Evolutionary conservation across 2,113 vertebrate genomes (phyloP).

Genomic region (Crotalus viridis): DNA sequence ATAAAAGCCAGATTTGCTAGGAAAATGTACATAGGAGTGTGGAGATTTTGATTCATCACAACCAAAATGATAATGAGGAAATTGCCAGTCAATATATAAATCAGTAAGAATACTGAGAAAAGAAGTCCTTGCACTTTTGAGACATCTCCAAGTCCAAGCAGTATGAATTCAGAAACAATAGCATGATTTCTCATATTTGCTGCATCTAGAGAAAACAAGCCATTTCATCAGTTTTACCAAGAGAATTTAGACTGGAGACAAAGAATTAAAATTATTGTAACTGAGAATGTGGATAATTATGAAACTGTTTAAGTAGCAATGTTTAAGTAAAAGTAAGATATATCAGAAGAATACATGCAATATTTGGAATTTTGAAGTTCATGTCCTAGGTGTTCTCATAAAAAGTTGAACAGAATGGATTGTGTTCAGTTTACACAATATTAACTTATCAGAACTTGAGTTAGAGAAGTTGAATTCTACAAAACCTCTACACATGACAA

Average conservation of each 20-base stretch:
- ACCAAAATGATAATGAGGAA: constrained; percentile 14
- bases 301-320: too few relatives aligned
- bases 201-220: not conserved
- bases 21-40: constrained; percentile 46
- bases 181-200: not conserved
- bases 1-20: constrained; percentile 34
- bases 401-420: too few relatives aligned
- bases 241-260: not conserved
- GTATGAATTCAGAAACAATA: not conserved
- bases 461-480: too few relatives aligned
- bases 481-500: too few relatives aligned
- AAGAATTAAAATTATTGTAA: not conserved
- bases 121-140: not conserved
- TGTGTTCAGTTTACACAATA: too few relatives aligned
- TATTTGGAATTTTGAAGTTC: too few relatives aligned
- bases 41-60: not conserved
- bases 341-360: too few relatives aligned
- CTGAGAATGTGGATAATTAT: too few relatives aligned
- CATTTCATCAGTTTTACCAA: not conserved
- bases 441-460: too few relatives aligned
- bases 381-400: too few relatives aligned
- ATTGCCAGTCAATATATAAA: not conserved
- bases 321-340: too few relatives aligned
- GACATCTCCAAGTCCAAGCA: constrained; percentile 5
- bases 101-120: not conserved